A percentile compares a stretch with the other conserved stretches of the same genome.
Evolutionary conservation across 2,113 vertebrate genomes (phyloP).

Genomic region (Lipotes vexillifer): DNA sequence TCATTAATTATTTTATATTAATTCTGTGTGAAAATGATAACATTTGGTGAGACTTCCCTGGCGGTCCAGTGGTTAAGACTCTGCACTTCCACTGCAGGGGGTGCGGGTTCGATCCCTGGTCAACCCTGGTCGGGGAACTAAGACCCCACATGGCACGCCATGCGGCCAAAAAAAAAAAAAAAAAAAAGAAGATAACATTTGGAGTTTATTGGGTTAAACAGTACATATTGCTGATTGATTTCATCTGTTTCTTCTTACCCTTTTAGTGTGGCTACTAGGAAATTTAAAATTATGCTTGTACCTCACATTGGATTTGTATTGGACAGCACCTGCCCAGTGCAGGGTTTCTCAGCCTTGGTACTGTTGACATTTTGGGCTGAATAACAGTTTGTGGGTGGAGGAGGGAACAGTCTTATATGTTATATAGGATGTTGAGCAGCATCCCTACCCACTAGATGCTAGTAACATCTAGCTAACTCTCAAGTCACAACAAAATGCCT

Average conservation of each 20-base stretch:
- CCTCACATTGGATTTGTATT: rapidly evolving
- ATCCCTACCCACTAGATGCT: no score
- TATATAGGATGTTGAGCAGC: no score
- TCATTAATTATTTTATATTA: neutral
- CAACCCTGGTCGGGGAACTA: no score
- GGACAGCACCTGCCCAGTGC: neutral
- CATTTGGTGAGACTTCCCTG: no score
- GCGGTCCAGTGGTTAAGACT: no score
- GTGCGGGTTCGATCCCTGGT: no score
- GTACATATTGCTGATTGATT: neutral
- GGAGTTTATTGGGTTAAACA: neutral
- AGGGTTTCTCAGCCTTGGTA: neutral
- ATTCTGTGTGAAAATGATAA: neutral
- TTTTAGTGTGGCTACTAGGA: neutral
- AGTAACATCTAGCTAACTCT: neutral
- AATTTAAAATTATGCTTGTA: neutral
- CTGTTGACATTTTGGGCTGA: neutral
- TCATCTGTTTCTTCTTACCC: neutral
- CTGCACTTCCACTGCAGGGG: no score
- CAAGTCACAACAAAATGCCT: neutral
- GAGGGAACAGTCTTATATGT: neutral
- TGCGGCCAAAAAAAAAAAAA: no score
- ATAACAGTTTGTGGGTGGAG: neutral
- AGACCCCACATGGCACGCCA: no score
- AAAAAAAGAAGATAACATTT: neutral